Evolutionary conservation across 2,797 vertebrate genomes (phyloP).

Genomic region (Valencia hispanica): DNA sequence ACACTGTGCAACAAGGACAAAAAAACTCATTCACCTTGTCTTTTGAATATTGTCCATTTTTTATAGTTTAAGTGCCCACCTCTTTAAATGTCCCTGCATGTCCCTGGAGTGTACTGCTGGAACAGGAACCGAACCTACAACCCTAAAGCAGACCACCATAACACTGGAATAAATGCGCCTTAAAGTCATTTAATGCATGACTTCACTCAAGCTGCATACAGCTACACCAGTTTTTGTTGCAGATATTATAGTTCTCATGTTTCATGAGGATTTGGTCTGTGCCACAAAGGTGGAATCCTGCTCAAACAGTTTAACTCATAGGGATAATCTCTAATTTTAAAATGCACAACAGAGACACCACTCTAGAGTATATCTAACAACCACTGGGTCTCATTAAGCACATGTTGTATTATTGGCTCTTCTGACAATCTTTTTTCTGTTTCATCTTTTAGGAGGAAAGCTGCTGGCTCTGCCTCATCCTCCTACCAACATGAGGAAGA

Average conservation of each 20-base stretch:
- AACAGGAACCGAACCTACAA: not conserved
- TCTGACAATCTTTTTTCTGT: not conserved
- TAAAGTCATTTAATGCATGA: no score
- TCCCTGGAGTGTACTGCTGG: not conserved
- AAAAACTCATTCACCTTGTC: not conserved
- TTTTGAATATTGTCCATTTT: not conserved
- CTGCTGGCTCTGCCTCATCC: conserved; percentile 33
- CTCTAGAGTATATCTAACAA: not conserved
- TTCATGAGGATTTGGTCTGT: not conserved
- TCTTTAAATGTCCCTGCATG: not conserved
- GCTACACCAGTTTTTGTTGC: not conserved
- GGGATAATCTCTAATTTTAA: not conserved
- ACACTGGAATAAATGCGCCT: not conserved
- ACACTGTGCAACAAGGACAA: not conserved
- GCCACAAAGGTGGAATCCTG: not conserved
- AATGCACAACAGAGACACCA: not conserved
- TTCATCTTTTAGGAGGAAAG: conserved; percentile 21
- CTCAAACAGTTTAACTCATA: not conserved
- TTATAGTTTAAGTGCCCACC: not conserved
- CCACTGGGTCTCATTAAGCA: not conserved
- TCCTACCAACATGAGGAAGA: conserved; percentile 64
- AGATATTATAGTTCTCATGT: not conserved
- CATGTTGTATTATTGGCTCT: not conserved
- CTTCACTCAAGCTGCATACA: not conserved
- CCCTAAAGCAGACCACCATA: not conserved